These are phyloP conservation scores for Poecilia wingei DNA, from an alignment of 2,797 vertebrate genomes.

Conservation along the genomic window DNA sequence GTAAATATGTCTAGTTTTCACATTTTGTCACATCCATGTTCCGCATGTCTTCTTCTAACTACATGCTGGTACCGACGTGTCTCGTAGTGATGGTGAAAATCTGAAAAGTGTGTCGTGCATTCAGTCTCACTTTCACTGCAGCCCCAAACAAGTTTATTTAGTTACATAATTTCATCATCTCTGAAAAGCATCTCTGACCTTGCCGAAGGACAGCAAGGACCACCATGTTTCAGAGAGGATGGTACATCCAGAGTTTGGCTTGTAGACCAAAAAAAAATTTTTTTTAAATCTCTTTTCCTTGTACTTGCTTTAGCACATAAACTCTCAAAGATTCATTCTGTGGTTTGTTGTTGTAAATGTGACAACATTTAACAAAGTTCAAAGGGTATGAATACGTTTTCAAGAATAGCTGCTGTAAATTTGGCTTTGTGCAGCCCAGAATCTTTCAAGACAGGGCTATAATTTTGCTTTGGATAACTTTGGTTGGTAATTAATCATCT, in stretches of 20 bases:
- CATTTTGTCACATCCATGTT: not conserved
- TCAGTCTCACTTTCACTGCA: not conserved
- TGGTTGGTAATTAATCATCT: not conserved
- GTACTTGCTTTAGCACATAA: not conserved
- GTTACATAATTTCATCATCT: not conserved
- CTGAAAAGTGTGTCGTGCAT: not conserved
- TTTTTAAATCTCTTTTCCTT: not conserved
- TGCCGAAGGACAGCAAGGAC: not conserved
- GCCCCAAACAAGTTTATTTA: not conserved
- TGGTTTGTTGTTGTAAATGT: not conserved
- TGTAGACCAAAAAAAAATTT: not conserved
- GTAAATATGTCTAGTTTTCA: not conserved
- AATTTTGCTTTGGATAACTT: slow-evolving; percentile 8
- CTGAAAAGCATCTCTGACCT: not conserved
- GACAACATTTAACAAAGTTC: not conserved
- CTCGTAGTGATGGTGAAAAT: not conserved
- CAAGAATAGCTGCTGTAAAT: slow-evolving; percentile 13
- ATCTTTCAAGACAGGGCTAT: slow-evolving; percentile 15
- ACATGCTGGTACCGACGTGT: not conserved
- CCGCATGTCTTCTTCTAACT: not conserved
- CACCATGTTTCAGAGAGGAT: not conserved
- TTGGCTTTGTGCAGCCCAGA: slow-evolving; percentile 25
- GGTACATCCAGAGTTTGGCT: not conserved
- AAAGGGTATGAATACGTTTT: not conserved
- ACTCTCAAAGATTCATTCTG: not conserved